A percentile compares a stretch with the other conserved stretches of the same genome.
These are phyloP conservation scores for Meandrina meandrites DNA, from an alignment of 92 coral and sea anemone genomes.

Conservation along the genomic window DNA sequence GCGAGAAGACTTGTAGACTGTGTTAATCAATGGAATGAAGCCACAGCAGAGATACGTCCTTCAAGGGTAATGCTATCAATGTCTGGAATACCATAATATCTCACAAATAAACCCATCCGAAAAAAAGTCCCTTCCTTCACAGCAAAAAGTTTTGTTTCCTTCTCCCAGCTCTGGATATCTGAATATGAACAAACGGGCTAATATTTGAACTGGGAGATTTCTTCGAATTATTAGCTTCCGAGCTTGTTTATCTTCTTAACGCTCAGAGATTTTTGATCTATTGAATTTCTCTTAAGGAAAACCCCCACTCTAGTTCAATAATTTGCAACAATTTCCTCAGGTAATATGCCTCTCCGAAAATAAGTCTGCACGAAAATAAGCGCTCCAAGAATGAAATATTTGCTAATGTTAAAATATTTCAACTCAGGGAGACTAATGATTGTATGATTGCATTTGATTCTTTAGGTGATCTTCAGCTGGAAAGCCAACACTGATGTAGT, in stretches of 20 bases:
- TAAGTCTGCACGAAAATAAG: not conserved
- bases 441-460: not conserved
- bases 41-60: not conserved
- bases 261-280: no score
- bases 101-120: not conserved
- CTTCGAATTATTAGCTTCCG: no score
- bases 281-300: no score
- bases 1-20: constrained; percentile 63
- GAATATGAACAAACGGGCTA: no score
- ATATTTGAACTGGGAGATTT: no score
- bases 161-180: no score
- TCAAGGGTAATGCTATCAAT: not conserved
- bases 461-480: not conserved
- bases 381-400: not conserved
- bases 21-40: constrained; percentile 30
- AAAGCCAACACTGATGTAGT: not conserved
- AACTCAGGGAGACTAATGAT: not conserved
- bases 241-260: no score
- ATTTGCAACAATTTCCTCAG: no score
- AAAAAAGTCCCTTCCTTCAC: no score
- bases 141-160: no score
- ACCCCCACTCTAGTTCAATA: no score
- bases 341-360: not conserved
- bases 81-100: not conserved
- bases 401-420: not conserved